phyloP scores from a whole-genome alignment of 2,888 invertebrate genomes.

The Stenichneumon culpator region DNA sequence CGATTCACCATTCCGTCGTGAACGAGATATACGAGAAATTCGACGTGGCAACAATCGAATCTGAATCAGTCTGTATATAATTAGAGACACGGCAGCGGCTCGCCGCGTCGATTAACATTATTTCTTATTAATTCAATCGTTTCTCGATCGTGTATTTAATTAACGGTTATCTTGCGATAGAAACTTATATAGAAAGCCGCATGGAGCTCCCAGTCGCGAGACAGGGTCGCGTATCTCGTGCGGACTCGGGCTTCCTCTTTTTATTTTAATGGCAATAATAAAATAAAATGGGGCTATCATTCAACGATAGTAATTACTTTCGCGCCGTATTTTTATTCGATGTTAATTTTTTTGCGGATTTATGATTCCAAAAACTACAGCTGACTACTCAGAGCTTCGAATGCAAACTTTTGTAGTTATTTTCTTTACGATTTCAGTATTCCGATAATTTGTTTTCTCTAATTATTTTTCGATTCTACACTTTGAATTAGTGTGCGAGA shows the following conservation, averaged over 20 bases:
- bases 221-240: constrained; percentile 38
- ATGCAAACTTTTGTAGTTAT: neutral
- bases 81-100: constrained; percentile 29
- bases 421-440: neutral
- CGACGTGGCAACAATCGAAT: constrained; percentile 53
- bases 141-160: constrained; percentile 65
- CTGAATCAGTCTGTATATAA: constrained; percentile 52
- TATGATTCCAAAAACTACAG: neutral
- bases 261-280: constrained; percentile 16
- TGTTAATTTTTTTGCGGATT: neutral
- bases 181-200: constrained; percentile 64
- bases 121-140: constrained; percentile 66
- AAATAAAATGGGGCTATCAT: constrained; percentile 12
- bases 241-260: constrained; percentile 30
- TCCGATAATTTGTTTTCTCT: neutral
- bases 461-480: neutral
- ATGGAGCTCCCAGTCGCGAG: constrained; percentile 12
- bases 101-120: constrained; percentile 49
- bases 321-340: neutral
- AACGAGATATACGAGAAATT: constrained; percentile 51
- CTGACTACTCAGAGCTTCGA: neutral
- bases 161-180: constrained; percentile 63
- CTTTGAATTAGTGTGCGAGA: neutral
- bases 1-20: constrained; percentile 27
- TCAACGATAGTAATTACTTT: constrained; percentile 16